Base-by-base conservation (phyloP, 1,140 invertebrate species). In the Homarus americanus region DNA sequence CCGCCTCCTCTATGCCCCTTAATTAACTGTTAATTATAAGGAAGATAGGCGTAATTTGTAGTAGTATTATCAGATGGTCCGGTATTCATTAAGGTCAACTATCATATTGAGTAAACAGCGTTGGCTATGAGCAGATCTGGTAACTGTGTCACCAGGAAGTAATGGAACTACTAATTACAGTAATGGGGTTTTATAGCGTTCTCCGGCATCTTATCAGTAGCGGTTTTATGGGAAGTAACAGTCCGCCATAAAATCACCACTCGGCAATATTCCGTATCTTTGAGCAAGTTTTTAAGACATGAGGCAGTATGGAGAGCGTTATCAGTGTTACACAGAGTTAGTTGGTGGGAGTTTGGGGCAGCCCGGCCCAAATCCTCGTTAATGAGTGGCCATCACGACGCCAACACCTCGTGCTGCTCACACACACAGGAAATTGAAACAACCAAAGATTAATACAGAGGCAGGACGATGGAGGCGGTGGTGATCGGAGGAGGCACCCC, bases 321-420 rank as follows among this genome's bases (percentile, higher is more conserved):
- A 80, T 80, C 78, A 49, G 78, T 80, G 78, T 76, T 41, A 40
- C 36, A 58, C 15, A 4, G 20, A 58, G 44, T 49, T 49, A 75
- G 73, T 76, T 40, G 1, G 36, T 7, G 73, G 34, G 5, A 49
- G 78, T 49, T 41, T 34, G 32, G 78, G 41, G 3, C 17, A 49
- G n/a, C 2, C 4, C 9, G 20, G 78, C 41, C 41, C 12, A 80
- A 17, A 80, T 17, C 73, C n/a, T 76, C 20, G 78, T 36, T 80
- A 80, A 80, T 53, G 78, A 80, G 78, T 80, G 41, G 78, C 78
- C 78, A 80, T 49, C 78, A 80, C 40, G 41, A 80, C 78, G 20
- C 40, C 24, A 28, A 41, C 41, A 32, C 41, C 41, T 34, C 41
- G 7, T 49, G 75, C 78, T 44, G 20, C 9, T 28, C 41, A 36